A percentile compares a stretch with the other conserved stretches of the same genome.
These are phyloP conservation scores for Hylaeus volcanicus DNA, from an alignment of 1,140 invertebrate species.

Conservation along the genomic window DNA sequence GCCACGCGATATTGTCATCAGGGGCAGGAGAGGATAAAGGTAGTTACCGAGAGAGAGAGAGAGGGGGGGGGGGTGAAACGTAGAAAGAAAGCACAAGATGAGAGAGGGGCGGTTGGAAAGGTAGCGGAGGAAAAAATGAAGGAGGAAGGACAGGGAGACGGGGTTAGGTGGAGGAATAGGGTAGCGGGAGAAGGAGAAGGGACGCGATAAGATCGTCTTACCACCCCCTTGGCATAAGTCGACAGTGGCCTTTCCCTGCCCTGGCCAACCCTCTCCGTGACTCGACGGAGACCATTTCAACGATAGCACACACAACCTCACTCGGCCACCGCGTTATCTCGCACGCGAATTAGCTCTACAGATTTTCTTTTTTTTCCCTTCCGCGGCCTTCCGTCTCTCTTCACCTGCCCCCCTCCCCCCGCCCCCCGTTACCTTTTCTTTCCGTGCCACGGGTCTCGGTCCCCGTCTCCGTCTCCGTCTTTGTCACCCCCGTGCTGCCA, in stretches of 20 bases:
- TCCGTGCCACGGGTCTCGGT: constrained; percentile 5
- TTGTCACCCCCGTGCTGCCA: constrained; percentile 48
- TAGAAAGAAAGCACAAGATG: constrained; percentile 17
- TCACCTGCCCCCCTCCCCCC: background rate
- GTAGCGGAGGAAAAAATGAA: constrained; percentile 47
- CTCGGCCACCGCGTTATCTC: constrained; percentile 73
- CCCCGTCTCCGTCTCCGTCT: background rate
- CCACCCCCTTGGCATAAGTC: constrained; percentile 69
- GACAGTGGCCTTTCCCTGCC: constrained; percentile 78
- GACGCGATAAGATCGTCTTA: constrained; percentile 77
- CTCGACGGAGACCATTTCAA: constrained; percentile 76
- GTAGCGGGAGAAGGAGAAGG: constrained; percentile 32
- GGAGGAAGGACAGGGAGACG: constrained; percentile 40
- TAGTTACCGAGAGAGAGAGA: constrained; percentile 44
- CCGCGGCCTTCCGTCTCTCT: constrained; percentile 1
- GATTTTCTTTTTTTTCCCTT: constrained; percentile 71
- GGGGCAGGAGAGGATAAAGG: constrained; percentile 62
- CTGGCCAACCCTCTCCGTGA: constrained; percentile 71
- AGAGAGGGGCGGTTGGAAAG: constrained; percentile 34
- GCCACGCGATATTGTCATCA: constrained; percentile 80
- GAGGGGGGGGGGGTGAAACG: constrained; percentile 26
- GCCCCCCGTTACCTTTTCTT: constrained; percentile 15
- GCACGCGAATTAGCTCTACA: constrained; percentile 80
- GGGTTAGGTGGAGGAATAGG: too few relatives aligned
- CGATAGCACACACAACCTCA: constrained; percentile 69